These are phyloP conservation scores for Gobiocypris rarus DNA, from an alignment of 2,113 vertebrate genomes.

Conservation along the genomic window DNA sequence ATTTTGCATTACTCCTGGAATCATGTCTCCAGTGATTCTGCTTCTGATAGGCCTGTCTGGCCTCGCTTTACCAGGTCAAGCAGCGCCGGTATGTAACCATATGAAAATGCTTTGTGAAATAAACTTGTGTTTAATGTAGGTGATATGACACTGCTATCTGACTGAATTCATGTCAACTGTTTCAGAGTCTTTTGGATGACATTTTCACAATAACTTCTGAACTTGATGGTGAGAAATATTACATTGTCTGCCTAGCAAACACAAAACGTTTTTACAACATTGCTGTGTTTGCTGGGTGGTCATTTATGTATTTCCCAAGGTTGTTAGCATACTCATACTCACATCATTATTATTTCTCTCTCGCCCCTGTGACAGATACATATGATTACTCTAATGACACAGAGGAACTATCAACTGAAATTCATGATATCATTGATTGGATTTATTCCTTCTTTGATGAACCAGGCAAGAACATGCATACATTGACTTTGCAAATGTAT, in stretches of 20 bases:
- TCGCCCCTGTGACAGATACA: constrained; percentile 9
- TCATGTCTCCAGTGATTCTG: constrained; percentile 35
- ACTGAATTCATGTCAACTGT: background rate
- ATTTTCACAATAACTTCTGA: accelerated
- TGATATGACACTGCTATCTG: background rate
- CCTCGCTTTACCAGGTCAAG: constrained; percentile 41
- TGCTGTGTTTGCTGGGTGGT: too few species aligned
- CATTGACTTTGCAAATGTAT: background rate
- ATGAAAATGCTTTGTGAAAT: background rate
- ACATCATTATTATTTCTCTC: background rate
- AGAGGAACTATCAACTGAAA: constrained; percentile 1
- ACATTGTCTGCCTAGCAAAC: too few species aligned
- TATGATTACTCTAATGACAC: constrained; percentile 13
- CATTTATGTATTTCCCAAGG: background rate
- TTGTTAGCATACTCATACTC: background rate
- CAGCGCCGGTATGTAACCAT: constrained; percentile 50
- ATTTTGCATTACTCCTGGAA: constrained; percentile 17
- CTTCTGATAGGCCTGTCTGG: constrained; percentile 51
- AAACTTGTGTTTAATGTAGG: background rate
- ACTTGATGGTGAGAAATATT: constrained; percentile 40
- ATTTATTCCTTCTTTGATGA: constrained; percentile 55
- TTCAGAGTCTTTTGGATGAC: constrained; percentile 25
- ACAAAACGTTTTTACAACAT: too few species aligned
- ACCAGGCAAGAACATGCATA: constrained; percentile 41
- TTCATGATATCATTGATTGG: constrained; percentile 54